Evolutionary conservation across 2,888 invertebrate genomes (phyloP).

Genomic region (Polietes domitor): DNA sequence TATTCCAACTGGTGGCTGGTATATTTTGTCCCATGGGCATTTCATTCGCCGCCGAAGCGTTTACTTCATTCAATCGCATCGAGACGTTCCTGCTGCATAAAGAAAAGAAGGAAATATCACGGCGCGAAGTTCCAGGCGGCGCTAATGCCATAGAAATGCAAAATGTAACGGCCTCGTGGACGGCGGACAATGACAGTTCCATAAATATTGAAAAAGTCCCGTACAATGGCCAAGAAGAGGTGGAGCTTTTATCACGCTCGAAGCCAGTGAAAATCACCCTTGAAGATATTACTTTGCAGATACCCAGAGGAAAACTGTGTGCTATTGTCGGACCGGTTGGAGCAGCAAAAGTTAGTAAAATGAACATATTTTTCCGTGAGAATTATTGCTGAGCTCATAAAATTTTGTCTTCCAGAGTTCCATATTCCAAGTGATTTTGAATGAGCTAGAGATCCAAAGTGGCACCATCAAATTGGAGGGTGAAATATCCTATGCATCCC

Average conservation of each 20-base stretch:
- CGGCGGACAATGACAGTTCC: constrained; percentile 77
- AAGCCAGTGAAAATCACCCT: constrained; percentile 84
- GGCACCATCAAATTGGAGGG: constrained; percentile 83
- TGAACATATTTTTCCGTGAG: background rate
- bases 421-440: constrained; percentile 82
- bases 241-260: constrained; percentile 77
- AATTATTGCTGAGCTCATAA: too few species aligned
- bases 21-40: constrained; percentile 84
- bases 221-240: constrained; percentile 24
- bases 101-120: constrained; percentile 80
- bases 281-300: constrained; percentile 82
- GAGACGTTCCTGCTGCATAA: constrained; percentile 83
- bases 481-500: constrained; percentile 84
- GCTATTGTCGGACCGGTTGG: constrained; percentile 95
- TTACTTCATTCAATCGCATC: constrained; percentile 83
- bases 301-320: constrained; percentile 85
- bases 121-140: constrained; percentile 71
- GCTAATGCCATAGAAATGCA: constrained; percentile 78
- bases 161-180: constrained; percentile 82
- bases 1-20: constrained; percentile 85
- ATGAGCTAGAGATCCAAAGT: constrained; percentile 82
- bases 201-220: background rate
- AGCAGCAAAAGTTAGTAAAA: constrained; percentile 85
- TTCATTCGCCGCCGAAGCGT: constrained; percentile 83
- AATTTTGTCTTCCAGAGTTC: constrained; percentile 77